These are phyloP conservation scores for Macrochelys suwanniensis DNA, from an alignment of 2,797 vertebrate genomes.

Conservation along the genomic window DNA sequence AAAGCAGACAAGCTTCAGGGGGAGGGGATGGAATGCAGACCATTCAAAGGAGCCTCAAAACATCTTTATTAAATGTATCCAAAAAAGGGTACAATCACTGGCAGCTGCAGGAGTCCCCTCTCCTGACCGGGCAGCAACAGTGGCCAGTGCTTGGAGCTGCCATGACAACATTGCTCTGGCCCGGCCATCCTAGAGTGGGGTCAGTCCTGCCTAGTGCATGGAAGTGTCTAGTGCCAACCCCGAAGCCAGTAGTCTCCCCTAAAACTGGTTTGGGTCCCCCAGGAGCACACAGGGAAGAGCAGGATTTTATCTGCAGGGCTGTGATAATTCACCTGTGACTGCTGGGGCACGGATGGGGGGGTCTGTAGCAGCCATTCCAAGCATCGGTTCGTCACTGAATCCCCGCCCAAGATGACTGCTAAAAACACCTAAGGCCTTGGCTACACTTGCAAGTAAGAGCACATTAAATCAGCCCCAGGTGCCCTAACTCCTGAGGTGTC, in stretches of 20 bases:
- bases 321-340: too few species aligned
- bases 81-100: neutral
- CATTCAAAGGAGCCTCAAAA: neutral
- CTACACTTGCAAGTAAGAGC: too few species aligned
- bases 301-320: too few species aligned
- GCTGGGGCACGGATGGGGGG: neutral
- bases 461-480: too few species aligned
- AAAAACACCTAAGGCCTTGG: too few species aligned
- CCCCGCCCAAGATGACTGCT: too few species aligned
- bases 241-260: neutral
- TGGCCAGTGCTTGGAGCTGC: neutral
- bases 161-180: neutral
- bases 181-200: too few species aligned
- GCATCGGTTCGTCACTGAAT: too few species aligned
- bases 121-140: neutral
- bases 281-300: neutral
- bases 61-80: neutral
- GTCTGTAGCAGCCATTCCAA: neutral
- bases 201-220: neutral
- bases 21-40: neutral
- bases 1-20: neutral
- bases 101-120: neutral
- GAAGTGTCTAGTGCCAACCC: neutral
- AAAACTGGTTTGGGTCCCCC: neutral
- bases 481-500: too few species aligned